phyloP scores from a whole-genome alignment of 2,888 invertebrate genomes.

The Meiosimyza platycephala region DNA sequence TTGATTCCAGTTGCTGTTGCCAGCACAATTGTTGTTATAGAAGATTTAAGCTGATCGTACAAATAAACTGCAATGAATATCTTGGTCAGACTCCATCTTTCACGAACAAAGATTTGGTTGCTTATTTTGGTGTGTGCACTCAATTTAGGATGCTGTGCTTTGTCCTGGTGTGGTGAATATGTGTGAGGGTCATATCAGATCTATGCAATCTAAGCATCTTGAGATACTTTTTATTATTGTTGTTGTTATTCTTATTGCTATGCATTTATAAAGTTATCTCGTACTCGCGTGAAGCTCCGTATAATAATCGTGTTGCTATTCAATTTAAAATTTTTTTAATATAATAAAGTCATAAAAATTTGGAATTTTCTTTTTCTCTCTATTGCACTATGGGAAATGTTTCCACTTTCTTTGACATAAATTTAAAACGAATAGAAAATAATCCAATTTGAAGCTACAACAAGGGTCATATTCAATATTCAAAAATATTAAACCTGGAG shows the following conservation, averaged over 20 bases:
- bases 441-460: too few relatives aligned
- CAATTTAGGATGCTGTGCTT: neutral
- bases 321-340: neutral
- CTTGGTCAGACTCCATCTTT: neutral
- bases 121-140: neutral
- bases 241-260: neutral
- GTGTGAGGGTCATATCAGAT: constrained; percentile 34
- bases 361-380: neutral
- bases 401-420: too few relatives aligned
- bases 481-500: too few relatives aligned
- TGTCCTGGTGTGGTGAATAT: constrained; percentile 10
- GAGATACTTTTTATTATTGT: neutral
- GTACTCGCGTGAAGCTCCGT: neutral
- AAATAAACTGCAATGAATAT: constrained; percentile 27
- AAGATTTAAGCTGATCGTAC: constrained; percentile 18
- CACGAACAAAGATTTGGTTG: too few relatives aligned
- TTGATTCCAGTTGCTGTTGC: neutral
- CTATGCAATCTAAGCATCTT: constrained; percentile 16
- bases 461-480: too few relatives aligned
- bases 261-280: constrained; percentile 12
- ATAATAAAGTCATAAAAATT: constrained; percentile 31
- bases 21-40: neutral
- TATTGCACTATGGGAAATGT: too few relatives aligned
- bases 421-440: too few relatives aligned
- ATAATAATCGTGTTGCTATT: constrained; percentile 5